Percentiles rank a stretch among this genome's conserved stretches.
Conservation (phyloP, 53 echinoderm and acorn worm genomes). For the Stichopus horrens region DNA sequence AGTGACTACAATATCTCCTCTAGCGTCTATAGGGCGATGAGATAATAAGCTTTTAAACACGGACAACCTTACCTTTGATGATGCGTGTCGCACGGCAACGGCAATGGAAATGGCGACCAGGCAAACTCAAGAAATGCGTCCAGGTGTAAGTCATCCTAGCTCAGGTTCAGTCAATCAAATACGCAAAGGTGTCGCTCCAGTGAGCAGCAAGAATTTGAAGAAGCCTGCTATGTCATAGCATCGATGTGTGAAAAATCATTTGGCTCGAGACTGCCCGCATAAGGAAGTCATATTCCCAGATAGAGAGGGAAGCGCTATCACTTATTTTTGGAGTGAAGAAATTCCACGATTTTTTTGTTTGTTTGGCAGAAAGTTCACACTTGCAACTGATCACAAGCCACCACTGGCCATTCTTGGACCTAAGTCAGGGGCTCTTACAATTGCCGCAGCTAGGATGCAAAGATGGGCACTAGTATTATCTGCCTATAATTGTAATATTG, state of each 20-base stretch:
- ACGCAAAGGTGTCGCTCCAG: conserved; percentile 13
- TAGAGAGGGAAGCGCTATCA: not conserved
- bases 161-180: conserved; percentile 16
- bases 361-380: conserved; percentile 52
- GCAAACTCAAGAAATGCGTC: not conserved
- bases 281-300: conserved; percentile 6
- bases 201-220: conserved; percentile 19
- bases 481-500: conserved; percentile 56
- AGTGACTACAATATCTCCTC: too few species aligned
- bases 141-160: not conserved
- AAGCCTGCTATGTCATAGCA: conserved; percentile 15
- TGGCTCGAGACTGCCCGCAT: conserved; percentile 11
- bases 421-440: conserved; percentile 34
- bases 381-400: conserved; percentile 56
- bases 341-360: conserved; percentile 37
- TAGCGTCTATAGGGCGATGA: too few species aligned
- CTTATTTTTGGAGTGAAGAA: conserved; percentile 24
- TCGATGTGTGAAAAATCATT: conserved; percentile 19
- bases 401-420: conserved; percentile 53
- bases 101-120: conserved; percentile 51
- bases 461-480: conserved; percentile 54
- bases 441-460: conserved; percentile 45
- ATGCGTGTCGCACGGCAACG: conserved; percentile 36
- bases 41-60: conserved; percentile 45
- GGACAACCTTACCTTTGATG: conserved; percentile 44